Evolutionary conservation across 2,113 vertebrate genomes (phyloP), one percentile per base, ranked within the genome.

Genomic region (Baryphthengus martii): DNA sequence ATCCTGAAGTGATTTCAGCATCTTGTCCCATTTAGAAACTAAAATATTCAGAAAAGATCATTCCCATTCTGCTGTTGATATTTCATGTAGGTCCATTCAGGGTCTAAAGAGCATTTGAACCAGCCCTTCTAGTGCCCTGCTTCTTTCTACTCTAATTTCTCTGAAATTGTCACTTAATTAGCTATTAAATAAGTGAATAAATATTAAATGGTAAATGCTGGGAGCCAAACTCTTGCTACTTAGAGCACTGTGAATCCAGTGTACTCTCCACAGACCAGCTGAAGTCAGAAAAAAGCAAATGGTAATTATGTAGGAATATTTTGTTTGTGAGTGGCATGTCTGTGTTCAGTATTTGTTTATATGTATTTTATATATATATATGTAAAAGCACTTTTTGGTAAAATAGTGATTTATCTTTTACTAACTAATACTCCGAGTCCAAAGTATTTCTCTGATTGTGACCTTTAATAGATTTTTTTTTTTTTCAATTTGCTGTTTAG

Each of bases 401-500:
- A 66, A 96, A 77, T 7, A 74, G 29, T 47, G 29, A 71, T 37
- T 91, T 90, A 35, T 72, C 23, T 85, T 96, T 89, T 70, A 44
- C 39, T 78, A 85, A 59, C 13, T 67, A 87, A 59, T 85, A 39
- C 23, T 62, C 26, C 47, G 18, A 84, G 58, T 63, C 37, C 13
- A 45, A 96, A 94, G 62, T 80, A 90, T 91, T 96, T 91, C 75
- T 94, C 96, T 92, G 85, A 94, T 93, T 86, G 40, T 91, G 94
- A 97, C 95, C 88, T 94, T 96, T 95, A 84, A 72, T 75, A 88
- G 45, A 88, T n/a, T 88, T 92, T 93, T 93, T 95, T 91, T n/a
- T n/a, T 82, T 52, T 52, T 52, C 90, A 93, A 93, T 96, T 90
- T 96, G 29, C 81, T 97, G 94, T 96, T 97, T 95, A 95, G 93